Conservation (phyloP, 35 echinoderm and acorn worm species). For the Strongylocentrotus purpuratus region DNA sequence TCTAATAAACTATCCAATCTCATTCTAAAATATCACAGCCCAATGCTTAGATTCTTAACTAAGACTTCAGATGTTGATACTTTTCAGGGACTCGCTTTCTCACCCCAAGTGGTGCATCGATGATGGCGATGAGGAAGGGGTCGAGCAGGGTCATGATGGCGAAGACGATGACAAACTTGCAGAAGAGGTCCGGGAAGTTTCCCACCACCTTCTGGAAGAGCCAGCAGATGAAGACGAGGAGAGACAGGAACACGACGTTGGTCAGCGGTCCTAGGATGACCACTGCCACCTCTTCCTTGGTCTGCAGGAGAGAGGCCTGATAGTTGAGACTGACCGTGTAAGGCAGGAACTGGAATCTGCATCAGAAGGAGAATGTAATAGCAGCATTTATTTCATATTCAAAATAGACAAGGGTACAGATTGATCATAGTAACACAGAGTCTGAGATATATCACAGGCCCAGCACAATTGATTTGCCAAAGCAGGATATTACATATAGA, state of each 20-base stretch:
- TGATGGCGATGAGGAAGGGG: conserved; percentile 82
- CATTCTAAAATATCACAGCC: too few species aligned
- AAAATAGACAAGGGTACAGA: too few species aligned
- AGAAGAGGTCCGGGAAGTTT: conserved; percentile 85
- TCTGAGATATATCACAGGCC: too few species aligned
- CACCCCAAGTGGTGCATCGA: conserved; percentile 90
- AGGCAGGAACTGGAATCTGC: conserved; percentile 90
- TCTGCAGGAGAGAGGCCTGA: conserved; percentile 92
- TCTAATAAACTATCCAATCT: too few species aligned
- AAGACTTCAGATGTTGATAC: background rate
- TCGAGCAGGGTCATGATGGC: conserved; percentile 87
- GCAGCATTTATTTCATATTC: too few species aligned
- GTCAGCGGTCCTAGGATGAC: conserved; percentile 89
- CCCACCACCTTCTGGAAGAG: conserved; percentile 80
- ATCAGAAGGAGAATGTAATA: background rate
- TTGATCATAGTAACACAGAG: too few species aligned
- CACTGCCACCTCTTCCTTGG: conserved; percentile 89
- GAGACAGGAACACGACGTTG: conserved; percentile 74
- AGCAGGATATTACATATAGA: too few species aligned
- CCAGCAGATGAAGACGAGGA: conserved; percentile 77
- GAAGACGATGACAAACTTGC: conserved; percentile 95
- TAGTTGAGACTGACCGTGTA: conserved; percentile 97
- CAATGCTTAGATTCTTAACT: too few species aligned
- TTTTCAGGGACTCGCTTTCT: background rate
- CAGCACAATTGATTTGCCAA: too few species aligned